Evolutionary conservation across 2,113 vertebrate genomes (phyloP), one percentile per base, ranked within the genome.

Genomic region (Apodemus sylvaticus): DNA sequence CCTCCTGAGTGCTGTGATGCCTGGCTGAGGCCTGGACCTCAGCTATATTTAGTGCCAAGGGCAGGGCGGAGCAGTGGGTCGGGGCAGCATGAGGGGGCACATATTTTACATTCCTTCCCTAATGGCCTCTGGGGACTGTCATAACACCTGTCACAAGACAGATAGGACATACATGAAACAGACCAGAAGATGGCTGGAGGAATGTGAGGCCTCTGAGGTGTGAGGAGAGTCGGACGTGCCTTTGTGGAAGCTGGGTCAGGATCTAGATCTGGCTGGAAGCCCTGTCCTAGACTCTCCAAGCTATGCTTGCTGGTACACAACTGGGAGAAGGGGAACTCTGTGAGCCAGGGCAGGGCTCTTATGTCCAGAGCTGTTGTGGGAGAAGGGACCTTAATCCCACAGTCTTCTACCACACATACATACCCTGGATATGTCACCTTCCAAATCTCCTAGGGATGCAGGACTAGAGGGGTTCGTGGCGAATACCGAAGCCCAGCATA

Each of bases 91-190:
- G 71, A 53, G 70, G 91, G 86, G 90, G 42, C 11, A 60, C 76
- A 0, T 95, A 95, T 81, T 82, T 95, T 86, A 88, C 97, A 97
- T 97, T 96, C 97, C 70, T 97, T 86, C 66, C 85, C 76, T 53
- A 1, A 58, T 78, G 88, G 92, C 70, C 90, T 94, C 92, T 93
- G 93, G 76, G 71, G 58, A 88, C 93, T 93, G 76, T 92, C 66
- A 73, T 39, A 68, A 73, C 96, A 97, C 94, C 97, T 97, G 97
- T 94, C 97, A 96, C 85, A 48, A 82, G 96, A 51, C 95, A 78
- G 97, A 98, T 96, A 96, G 96, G 94, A 89, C 62, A 64, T 29
- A 66, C 14, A 9, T 29, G 66, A 62, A 92, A 60, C 92, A 77
- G 91, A 76, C 20, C 93, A 96, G 88, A 85, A 93, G 53, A n/a